These are phyloP conservation scores for Eumacrocentrus americanus DNA, from an alignment of 2,888 invertebrate species.

Conservation along the genomic window DNA sequence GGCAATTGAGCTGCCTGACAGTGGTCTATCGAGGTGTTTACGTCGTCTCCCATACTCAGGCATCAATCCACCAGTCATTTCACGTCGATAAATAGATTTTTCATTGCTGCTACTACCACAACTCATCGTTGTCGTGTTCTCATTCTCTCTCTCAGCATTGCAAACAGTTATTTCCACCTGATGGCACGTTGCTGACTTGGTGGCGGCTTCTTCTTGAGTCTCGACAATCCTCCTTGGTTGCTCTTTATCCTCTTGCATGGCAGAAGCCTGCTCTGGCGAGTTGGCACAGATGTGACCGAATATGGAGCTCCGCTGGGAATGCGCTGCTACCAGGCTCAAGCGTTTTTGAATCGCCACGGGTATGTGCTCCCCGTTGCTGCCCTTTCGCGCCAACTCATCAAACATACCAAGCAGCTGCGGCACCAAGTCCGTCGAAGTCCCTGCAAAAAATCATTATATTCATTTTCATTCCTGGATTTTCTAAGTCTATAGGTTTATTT, in stretches of 20 bases:
- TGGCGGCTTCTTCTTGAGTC: slow-evolving; percentile 11
- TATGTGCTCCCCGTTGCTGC: slow-evolving; percentile 42
- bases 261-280: slow-evolving; percentile 23
- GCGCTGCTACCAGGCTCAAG: slow-evolving; percentile 49
- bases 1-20: slow-evolving; percentile 79
- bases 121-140: slow-evolving; percentile 19
- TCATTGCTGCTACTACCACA: slow-evolving; percentile 40
- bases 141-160: slow-evolving; percentile 6
- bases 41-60: slow-evolving; percentile 62
- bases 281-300: slow-evolving; percentile 45
- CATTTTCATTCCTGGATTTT: too few species aligned
- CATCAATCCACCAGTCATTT: slow-evolving; percentile 50
- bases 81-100: slow-evolving; percentile 57
- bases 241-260: slow-evolving; percentile 29
- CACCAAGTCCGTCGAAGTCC: slow-evolving; percentile 81
- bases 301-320: slow-evolving; percentile 51
- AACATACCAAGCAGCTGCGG: slow-evolving; percentile 86
- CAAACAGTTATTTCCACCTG: slow-evolving; percentile 27
- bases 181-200: background rate
- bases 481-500: too few species aligned
- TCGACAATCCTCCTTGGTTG: too few species aligned
- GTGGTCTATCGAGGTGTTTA: slow-evolving; percentile 70
- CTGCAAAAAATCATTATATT: slow-evolving; percentile 62
- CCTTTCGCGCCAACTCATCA: slow-evolving; percentile 72
- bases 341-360: slow-evolving; percentile 54